Percentiles rank a stretch among this genome's conserved stretches.
Conservation (phyloP, 1,140 invertebrate genomes). For the Drosophila pruinosa region DNA sequence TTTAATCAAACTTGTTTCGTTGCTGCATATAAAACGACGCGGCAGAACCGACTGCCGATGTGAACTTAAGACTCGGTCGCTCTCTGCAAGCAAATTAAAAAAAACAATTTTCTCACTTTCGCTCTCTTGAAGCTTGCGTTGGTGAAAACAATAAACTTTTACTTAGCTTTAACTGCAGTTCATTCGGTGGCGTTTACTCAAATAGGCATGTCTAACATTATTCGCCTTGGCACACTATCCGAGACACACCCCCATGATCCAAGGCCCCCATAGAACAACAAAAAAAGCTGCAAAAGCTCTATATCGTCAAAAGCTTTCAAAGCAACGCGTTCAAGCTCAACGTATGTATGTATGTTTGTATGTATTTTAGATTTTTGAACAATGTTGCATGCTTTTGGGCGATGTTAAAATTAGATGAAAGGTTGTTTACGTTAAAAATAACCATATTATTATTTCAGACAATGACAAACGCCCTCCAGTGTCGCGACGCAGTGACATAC, state of each 20-base stretch:
- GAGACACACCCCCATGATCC: slow-evolving; percentile 31
- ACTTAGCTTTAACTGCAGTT: slow-evolving; percentile 1
- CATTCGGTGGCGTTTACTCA: neutral
- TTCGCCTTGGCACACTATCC: slow-evolving; percentile 20
- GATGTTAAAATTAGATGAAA: slow-evolving; percentile 40
- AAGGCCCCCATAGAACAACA: neutral
- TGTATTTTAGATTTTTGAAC: neutral
- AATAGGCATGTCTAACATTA: slow-evolving; percentile 18
- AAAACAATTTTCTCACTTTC: neutral
- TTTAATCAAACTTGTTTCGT: slow-evolving; percentile 57
- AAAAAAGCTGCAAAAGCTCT: neutral
- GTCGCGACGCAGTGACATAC: slow-evolving; percentile 34
- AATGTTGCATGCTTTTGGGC: slow-evolving; percentile 32
- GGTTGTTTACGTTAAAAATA: slow-evolving; percentile 59
- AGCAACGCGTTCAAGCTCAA: neutral
- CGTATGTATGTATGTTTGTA: neutral
- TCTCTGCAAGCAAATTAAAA: slow-evolving; percentile 4
- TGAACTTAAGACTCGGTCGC: slow-evolving; percentile 56
- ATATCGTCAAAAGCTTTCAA: slow-evolving; percentile 17
- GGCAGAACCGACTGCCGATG: slow-evolving; percentile 18
- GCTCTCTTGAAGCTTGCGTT: slow-evolving; percentile 14
- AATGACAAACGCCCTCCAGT: slow-evolving; percentile 19
- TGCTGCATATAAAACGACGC: slow-evolving; percentile 16
- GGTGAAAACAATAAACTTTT: slow-evolving; percentile 29
- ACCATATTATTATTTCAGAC: slow-evolving; percentile 16